Evolutionary conservation across 2,113 vertebrate genomes (phyloP).

Genomic region (Oceanodroma tethys): DNA sequence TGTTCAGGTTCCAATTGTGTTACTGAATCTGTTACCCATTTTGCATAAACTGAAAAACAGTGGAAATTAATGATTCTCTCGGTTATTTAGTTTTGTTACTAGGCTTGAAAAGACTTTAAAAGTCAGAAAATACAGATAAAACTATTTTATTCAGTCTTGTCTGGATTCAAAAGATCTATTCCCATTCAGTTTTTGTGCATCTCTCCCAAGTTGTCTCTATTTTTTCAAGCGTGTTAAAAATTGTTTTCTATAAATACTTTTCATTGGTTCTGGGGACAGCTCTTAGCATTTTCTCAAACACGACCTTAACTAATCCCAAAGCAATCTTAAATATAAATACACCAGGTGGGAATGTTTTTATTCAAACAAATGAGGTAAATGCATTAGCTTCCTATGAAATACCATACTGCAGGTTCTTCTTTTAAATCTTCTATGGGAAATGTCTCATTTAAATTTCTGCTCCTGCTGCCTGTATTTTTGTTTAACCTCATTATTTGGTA

Average conservation of each 20-base stretch:
- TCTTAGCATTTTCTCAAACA: neutral
- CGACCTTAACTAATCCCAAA: neutral
- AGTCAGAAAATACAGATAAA: neutral
- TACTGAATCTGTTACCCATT: neutral
- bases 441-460: neutral
- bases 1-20: neutral
- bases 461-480: neutral
- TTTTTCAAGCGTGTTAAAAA: neutral
- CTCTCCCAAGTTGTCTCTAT: neutral
- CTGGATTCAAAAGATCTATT: neutral
- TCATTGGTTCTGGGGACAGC: neutral
- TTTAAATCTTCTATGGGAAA: neutral
- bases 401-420: neutral
- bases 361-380: neutral
- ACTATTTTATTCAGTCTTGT: neutral
- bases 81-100: neutral
- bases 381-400: neutral
- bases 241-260: slow-evolving; percentile 6
- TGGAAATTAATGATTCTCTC: neutral
- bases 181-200: neutral
- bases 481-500: neutral
- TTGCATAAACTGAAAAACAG: neutral
- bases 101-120: neutral
- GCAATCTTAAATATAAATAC: neutral
- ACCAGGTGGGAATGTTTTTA: neutral